phyloP scores from a whole-genome alignment of 1,140 invertebrate species.

The Wasmannia auropunctata region DNA sequence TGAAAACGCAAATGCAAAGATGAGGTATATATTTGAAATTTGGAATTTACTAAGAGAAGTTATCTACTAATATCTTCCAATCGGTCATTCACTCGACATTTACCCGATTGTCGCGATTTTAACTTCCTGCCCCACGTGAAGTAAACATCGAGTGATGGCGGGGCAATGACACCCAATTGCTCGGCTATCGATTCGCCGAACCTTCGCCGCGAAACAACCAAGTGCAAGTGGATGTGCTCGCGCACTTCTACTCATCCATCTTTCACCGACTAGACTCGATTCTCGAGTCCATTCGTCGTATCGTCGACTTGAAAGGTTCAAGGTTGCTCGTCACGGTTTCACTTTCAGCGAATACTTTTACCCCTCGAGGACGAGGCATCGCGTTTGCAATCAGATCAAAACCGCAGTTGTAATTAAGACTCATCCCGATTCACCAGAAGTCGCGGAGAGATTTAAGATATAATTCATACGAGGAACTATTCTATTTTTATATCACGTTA shows the following conservation, averaged over 20 bases:
- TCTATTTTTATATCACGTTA: background rate
- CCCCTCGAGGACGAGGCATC: background rate
- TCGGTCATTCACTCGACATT: background rate
- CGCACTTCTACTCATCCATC: conserved; percentile 69
- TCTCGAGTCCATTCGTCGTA: conserved; percentile 59
- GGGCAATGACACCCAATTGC: background rate
- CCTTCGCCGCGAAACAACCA: conserved; percentile 18
- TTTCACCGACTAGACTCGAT: conserved; percentile 60
- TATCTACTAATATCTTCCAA: background rate
- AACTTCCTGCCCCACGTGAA: background rate
- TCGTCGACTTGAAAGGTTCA: conserved; percentile 50
- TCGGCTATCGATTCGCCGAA: conserved; percentile 60
- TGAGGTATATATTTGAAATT: background rate
- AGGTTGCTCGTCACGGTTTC: conserved; percentile 51
- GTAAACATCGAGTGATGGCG: conserved; percentile 26
- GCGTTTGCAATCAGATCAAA: conserved; percentile 19
- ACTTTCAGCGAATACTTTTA: conserved; percentile 5
- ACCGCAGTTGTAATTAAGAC: background rate
- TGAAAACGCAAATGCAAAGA: background rate
- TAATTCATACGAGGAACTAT: background rate
- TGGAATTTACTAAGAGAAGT: background rate
- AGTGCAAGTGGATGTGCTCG: conserved; percentile 54
- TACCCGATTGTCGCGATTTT: background rate
- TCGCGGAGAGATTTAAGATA: background rate
- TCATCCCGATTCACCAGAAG: background rate